These are phyloP conservation scores for Leptinotarsa texana DNA, from an alignment of 1,140 invertebrate species.

Conservation along the genomic window DNA sequence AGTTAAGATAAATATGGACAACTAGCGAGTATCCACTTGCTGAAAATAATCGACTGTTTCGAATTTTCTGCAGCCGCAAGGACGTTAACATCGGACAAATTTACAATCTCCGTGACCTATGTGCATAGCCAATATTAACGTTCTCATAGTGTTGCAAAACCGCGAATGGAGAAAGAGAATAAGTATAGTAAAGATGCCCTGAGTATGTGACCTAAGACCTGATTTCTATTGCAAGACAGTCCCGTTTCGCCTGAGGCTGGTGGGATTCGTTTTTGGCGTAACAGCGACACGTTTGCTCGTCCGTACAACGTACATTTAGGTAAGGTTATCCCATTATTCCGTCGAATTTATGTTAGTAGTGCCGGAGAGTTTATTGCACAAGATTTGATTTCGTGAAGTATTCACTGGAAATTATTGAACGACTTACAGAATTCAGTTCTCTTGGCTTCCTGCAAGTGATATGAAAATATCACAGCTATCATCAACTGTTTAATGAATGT, in stretches of 20 bases:
- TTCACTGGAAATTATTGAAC: not conserved
- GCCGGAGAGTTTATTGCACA: not conserved
- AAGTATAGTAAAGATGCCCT: conserved; percentile 33
- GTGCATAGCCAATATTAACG: conserved; percentile 14
- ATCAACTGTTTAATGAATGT: too few species aligned
- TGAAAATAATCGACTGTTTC: not conserved
- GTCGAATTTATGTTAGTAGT: conserved; percentile 24
- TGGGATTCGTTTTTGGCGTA: conserved; percentile 26
- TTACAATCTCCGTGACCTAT: conserved; percentile 15
- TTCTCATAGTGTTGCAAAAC: conserved; percentile 35
- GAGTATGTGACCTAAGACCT: conserved; percentile 43
- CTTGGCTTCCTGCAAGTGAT: too few species aligned
- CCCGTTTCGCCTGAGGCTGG: conserved; percentile 37
- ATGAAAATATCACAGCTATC: too few species aligned
- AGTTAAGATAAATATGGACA: too few species aligned
- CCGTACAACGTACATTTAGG: conserved; percentile 18
- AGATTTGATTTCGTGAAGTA: not conserved
- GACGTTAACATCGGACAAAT: conserved; percentile 8
- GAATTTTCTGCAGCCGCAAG: conserved; percentile 8
- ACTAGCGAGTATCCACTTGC: too few species aligned
- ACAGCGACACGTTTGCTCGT: conserved; percentile 12
- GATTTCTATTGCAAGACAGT: conserved; percentile 45
- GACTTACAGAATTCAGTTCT: too few species aligned
- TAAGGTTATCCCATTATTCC: conserved; percentile 11
- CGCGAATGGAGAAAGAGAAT: conserved; percentile 20